Base-by-base conservation (phyloP, 2,888 invertebrate species). In the Sycophila texana region DNA sequence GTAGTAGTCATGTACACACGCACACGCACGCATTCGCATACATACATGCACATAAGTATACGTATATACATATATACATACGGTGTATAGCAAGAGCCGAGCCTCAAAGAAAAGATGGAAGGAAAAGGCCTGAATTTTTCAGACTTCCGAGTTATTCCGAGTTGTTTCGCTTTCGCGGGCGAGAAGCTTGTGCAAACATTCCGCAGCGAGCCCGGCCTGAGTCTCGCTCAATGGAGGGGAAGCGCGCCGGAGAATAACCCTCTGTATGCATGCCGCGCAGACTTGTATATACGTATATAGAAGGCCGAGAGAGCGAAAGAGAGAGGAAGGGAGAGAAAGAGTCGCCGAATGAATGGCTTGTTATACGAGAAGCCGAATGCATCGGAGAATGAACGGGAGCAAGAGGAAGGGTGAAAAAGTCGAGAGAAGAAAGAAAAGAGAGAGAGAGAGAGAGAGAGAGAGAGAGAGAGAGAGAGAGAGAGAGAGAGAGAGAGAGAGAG, bases 101-200 rank as follows among this genome's bases (percentile, higher is more conserved):
- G 53, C 14, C 67, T 67, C 30, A 22, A 76, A 70, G 77, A 79
- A 26, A 55, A 68, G 80, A 81, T 66, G 63, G 68, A 81, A 82
- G 82, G 81, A 83, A 81, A 82, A 63, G 4, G 83, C 81, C 81
- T 86, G 83, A 84, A 86, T 85, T 86, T 86, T 86, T 85, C 84
- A 86, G 83, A 81, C 83, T 76, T 66, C 77, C 81, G 73, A 84
- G 84, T 83, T 84, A 83, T 82, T 63, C 65, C 63, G 73, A 73
- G 73, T 73, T 73, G 73, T 73, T 73, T 55, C 73, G 73, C 65
- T 53, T 83, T 80, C 81, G 82, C 82, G 80, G 68, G 76, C 74
- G 81, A 51, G 81, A 81, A 76, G 74, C 80, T 74, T 81, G 86
- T 81, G 85, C 86, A 85, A 87, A 86, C 85, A 86, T 85, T 83